Base-by-base conservation (phyloP, 2,113 vertebrate genomes). In the Brevimyrus niger region DNA sequence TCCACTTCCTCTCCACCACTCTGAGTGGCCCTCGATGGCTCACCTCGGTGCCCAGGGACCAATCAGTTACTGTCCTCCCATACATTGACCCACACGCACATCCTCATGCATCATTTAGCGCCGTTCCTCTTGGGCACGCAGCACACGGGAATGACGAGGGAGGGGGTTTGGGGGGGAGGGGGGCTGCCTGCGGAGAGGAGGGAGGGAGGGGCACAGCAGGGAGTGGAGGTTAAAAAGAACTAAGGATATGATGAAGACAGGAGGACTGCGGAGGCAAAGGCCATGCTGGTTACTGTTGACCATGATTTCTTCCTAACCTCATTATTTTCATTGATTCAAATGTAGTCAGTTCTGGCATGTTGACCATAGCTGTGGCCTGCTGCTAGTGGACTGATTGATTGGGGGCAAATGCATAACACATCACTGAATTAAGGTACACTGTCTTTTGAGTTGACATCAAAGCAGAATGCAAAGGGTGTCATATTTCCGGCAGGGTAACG, bases 21-120 rank as follows among this genome's bases (percentile, higher is more conserved):
- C 27, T 21, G 53, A 27, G 38, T 1, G 13, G 86, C 35, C 21
- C 85, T 86, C 35, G 48, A 86, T 53, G 48, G 27, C 86, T 55
- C 51, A 11, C 47, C 86, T 8, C 35, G 35, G 86, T 44, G 35
- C 53, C 86, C 86, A 61, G 86, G 86, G 86, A 61, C 86, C 86
- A 87, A 87, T 87, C 86, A 87, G 86, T 87, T 87, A 87, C 53
- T 35, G 51, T 61, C 53, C 86, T 58, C 27, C 51, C 86, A 61
- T 87, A 87, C 86, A 61, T 44, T 87, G 47, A 61, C 86, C 53
- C 53, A 11, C 86, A 58, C 27, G 17, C 53, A 31, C 17, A 23
- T 10, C 31, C 86, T 87, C 86, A 61, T 87, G 86, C 51, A 87
- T 87, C 55, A 87, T 61, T 87, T 87, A 87, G 38, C 19, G 19